These are phyloP conservation scores for Odontothrips loti DNA, from an alignment of 2,888 invertebrate species.

Conservation along the genomic window DNA sequence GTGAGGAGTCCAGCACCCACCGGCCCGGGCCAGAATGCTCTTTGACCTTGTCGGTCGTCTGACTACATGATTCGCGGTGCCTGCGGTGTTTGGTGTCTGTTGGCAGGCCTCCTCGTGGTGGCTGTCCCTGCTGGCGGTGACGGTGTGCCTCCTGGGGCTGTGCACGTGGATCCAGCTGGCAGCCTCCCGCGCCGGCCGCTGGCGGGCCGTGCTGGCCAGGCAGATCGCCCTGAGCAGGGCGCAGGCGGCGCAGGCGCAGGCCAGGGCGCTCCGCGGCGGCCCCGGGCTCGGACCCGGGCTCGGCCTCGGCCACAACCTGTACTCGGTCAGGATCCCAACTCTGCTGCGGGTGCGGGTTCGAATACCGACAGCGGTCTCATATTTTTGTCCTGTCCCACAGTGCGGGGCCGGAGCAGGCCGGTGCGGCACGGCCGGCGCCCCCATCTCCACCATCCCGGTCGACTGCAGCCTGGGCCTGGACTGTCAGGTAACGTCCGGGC, in stretches of 20 bases:
- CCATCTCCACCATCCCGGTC: not conserved
- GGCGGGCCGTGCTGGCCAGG: not conserved
- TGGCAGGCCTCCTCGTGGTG: not conserved
- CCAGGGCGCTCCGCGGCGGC: not conserved
- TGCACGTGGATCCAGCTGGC: slow-evolving; percentile 23
- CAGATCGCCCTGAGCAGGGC: slow-evolving; percentile 7
- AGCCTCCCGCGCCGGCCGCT: not conserved
- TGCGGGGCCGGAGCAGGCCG: not conserved
- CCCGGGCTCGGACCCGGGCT: not conserved
- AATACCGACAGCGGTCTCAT: not conserved
- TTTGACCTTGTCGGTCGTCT: too few species aligned
- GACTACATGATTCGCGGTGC: too few species aligned
- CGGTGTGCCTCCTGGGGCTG: slow-evolving; percentile 16
- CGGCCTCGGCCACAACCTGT: not conserved
- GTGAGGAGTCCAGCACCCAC: too few species aligned
- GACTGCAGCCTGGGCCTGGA: not conserved
- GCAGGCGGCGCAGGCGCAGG: not conserved
- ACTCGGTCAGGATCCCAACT: not conserved
- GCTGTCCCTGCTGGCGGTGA: slow-evolving; percentile 9
- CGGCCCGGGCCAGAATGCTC: too few species aligned
- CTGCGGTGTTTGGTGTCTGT: too few species aligned
- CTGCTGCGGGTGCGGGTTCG: not conserved
- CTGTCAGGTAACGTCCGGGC: not conserved
- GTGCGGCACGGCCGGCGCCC: not conserved
- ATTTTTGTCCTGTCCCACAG: not conserved